Conservation (phyloP, 2,797 vertebrate species). For the Lepus oiostolus region DNA sequence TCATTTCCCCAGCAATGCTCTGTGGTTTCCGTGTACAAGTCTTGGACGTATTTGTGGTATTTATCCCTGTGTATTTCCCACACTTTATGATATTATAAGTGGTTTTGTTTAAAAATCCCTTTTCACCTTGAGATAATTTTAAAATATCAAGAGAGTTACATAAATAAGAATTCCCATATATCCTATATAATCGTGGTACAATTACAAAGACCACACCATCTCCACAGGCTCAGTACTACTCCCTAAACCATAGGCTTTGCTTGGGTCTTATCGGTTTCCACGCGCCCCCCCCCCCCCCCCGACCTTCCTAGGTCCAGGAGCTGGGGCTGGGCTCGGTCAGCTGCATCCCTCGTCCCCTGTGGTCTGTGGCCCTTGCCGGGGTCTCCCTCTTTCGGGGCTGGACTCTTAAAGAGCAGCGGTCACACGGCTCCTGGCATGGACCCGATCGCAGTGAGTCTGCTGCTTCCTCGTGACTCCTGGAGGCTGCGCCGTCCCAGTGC, state of each 20-base stretch:
- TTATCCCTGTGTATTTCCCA: neutral
- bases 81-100: neutral
- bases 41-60: neutral
- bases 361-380: fast-evolving
- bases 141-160: neutral
- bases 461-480: neutral
- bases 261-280: neutral
- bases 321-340: too few species aligned
- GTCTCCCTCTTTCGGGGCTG: neutral
- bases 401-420: neutral
- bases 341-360: fast-evolving
- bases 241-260: too few species aligned
- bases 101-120: neutral
- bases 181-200: neutral
- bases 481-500: neutral
- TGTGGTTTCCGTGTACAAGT: neutral
- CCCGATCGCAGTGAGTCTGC: fast-evolving
- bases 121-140: neutral
- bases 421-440: neutral
- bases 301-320: too few species aligned
- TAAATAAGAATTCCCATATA: neutral
- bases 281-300: too few species aligned
- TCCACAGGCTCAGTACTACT: too few species aligned
- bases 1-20: neutral
- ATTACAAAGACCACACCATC: neutral